A percentile compares a stretch with the other conserved stretches of the same genome.
phyloP scores from a whole-genome alignment of 1,140 invertebrate genomes.

The Macrosteles quadrilineatus region DNA sequence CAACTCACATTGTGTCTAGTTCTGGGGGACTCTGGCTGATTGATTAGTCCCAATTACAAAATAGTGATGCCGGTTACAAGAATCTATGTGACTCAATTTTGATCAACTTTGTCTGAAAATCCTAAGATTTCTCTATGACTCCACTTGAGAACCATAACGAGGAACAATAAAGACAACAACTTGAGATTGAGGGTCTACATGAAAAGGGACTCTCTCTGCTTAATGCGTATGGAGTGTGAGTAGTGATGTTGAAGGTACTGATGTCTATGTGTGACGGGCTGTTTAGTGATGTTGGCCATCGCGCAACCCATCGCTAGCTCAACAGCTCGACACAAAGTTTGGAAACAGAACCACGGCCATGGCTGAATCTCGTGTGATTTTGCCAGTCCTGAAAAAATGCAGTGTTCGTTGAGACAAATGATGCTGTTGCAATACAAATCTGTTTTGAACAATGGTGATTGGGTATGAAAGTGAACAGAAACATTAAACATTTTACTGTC shows the following conservation, averaged over 20 bases:
- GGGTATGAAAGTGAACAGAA: not conserved
- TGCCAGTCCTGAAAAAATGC: slow-evolving; percentile 29
- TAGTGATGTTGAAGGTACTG: slow-evolving; percentile 42
- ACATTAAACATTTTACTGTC: too few species aligned
- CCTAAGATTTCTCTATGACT: too few species aligned
- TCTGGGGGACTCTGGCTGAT: too few species aligned
- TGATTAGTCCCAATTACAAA: too few species aligned
- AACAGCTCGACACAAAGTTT: slow-evolving; percentile 55
- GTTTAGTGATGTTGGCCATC: slow-evolving; percentile 64
- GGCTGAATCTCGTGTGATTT: slow-evolving; percentile 39
- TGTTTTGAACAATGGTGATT: not conserved
- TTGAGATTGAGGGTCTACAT: slow-evolving; percentile 18
- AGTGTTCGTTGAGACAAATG: not conserved
- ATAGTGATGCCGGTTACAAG: too few species aligned
- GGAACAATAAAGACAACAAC: not conserved
- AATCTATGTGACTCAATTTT: too few species aligned
- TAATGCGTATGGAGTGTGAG: slow-evolving; percentile 28
- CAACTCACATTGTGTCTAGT: too few species aligned
- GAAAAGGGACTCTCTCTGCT: slow-evolving; percentile 38
- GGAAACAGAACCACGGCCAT: slow-evolving; percentile 59
- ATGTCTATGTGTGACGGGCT: slow-evolving; percentile 57
- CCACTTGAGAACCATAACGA: too few species aligned
- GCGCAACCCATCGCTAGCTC: slow-evolving; percentile 60
- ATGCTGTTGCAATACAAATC: not conserved
- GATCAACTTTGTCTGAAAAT: too few species aligned